Conservation (phyloP, 1,140 invertebrate genomes). For the Pissodes strobi region DNA sequence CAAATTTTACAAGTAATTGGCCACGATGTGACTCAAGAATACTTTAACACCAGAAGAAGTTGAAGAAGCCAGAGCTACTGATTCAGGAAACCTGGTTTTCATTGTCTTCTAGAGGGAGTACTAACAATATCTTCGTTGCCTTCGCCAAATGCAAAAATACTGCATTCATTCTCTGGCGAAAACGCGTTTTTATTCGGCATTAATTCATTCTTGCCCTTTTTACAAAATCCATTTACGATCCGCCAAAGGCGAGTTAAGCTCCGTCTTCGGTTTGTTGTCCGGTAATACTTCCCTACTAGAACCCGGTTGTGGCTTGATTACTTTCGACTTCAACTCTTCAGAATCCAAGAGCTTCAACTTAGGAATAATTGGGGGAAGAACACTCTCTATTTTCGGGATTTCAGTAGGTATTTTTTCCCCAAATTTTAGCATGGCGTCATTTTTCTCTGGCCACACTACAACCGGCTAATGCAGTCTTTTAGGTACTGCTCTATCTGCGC, state of each 20-base stretch:
- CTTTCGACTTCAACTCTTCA: background rate
- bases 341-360: background rate
- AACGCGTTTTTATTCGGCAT: slow-evolving; percentile 64
- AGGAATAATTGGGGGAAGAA: background rate
- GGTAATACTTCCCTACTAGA: background rate
- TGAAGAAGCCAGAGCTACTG: no score
- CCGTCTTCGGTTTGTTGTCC: slow-evolving; percentile 5
- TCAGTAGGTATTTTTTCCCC: slow-evolving; percentile 48
- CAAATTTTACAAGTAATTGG: no score
- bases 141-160: slow-evolving; percentile 73
- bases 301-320: background rate
- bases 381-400: slow-evolving; percentile 36
- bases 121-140: slow-evolving; percentile 59
- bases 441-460: slow-evolving; percentile 48
- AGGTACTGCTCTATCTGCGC: slow-evolving; percentile 76
- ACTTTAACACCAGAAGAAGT: no score
- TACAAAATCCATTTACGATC: slow-evolving; percentile 63
- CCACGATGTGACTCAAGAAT: no score
- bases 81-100: no score
- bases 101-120: slow-evolving; percentile 65
- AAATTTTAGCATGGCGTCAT: slow-evolving; percentile 51
- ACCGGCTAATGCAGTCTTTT: slow-evolving; percentile 59
- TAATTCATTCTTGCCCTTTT: slow-evolving; percentile 58
- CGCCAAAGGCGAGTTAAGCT: slow-evolving; percentile 14
- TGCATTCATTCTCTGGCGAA: slow-evolving; percentile 71